Evolutionary conservation across 2,888 invertebrate species (phyloP).

Genomic region (Drosophila testacea): DNA sequence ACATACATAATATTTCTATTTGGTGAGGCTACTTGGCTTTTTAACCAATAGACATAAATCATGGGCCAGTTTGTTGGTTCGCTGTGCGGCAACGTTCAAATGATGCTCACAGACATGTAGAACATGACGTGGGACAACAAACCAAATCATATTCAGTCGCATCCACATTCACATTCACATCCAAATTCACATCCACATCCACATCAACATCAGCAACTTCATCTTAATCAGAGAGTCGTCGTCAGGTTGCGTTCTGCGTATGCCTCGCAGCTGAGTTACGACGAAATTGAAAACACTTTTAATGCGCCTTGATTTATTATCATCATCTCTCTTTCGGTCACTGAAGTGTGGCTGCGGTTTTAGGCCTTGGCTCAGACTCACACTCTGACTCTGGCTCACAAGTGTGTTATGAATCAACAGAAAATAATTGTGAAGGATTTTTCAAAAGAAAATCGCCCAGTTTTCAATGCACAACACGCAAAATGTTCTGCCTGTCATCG

Average conservation of each 20-base stretch:
- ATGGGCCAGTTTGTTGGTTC: conserved; percentile 62
- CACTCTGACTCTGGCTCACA: conserved; percentile 48
- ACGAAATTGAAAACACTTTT: conserved; percentile 75
- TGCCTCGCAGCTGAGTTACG: conserved; percentile 55
- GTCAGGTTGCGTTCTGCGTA: conserved; percentile 53
- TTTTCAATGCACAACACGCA: conserved; percentile 39
- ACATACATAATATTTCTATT: conserved; percentile 37
- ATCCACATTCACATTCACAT: conserved; percentile 33
- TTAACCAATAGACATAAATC: conserved; percentile 71
- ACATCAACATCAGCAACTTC: conserved; percentile 64
- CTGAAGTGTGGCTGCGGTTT: conserved; percentile 55
- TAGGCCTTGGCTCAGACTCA: conserved; percentile 15
- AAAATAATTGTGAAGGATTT: conserved; percentile 62
- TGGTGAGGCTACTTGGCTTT: conserved; percentile 66
- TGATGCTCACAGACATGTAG: conserved; percentile 67
- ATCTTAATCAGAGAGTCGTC: conserved; percentile 63
- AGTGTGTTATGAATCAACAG: conserved; percentile 68
- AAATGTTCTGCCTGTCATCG: conserved; percentile 60
- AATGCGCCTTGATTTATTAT: conserved; percentile 78
- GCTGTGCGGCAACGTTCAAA: conserved; percentile 67
- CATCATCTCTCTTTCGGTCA: conserved; percentile 26
- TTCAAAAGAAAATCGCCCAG: conserved; percentile 63
- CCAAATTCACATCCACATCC: conserved; percentile 34
- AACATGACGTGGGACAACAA: conserved; percentile 74
- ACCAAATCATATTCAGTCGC: conserved; percentile 50